These are phyloP conservation scores for Rhegmatorhina hoffmannsi DNA, from an alignment of 2,113 vertebrate genomes.

Conservation along the genomic window DNA sequence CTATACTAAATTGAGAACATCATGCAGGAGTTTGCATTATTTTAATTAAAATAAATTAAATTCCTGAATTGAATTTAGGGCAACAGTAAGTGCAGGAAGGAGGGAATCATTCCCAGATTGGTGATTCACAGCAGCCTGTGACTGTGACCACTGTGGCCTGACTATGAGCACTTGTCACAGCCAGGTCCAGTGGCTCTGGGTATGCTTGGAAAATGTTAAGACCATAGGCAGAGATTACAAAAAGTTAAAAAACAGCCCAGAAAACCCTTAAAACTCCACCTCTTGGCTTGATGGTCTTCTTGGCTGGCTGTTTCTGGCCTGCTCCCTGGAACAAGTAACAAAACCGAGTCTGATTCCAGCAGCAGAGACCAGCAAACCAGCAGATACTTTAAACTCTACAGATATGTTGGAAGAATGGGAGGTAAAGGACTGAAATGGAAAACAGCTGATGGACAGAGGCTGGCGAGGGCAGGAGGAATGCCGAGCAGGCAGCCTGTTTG, in stretches of 20 bases:
- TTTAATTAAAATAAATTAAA: background rate
- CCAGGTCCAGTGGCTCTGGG: background rate
- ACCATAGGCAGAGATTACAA: background rate
- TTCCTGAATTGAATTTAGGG: background rate
- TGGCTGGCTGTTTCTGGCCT: slow-evolving; percentile 39
- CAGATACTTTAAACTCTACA: slow-evolving; percentile 10
- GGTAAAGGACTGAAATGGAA: slow-evolving; percentile 49
- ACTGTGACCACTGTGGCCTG: background rate
- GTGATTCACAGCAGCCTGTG: background rate
- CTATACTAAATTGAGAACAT: background rate
- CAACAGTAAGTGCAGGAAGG: background rate
- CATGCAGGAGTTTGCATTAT: background rate
- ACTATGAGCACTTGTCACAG: rapidly evolving
- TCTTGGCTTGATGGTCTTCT: slow-evolving; percentile 10
- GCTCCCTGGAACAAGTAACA: slow-evolving; percentile 47
- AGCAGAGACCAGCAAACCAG: slow-evolving; percentile 24
- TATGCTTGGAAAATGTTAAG: slow-evolving; percentile 4
- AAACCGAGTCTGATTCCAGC: background rate
- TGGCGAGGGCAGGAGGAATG: slow-evolving; percentile 33
- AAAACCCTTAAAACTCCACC: background rate
- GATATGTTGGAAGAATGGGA: slow-evolving; percentile 37
- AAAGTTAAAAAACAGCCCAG: background rate
- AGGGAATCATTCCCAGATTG: background rate
- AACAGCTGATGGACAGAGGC: slow-evolving; percentile 55
- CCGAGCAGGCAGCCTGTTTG: background rate